phyloP scores from a whole-genome alignment of 1,140 invertebrate genomes.

The Aphelinus certus region DNA sequence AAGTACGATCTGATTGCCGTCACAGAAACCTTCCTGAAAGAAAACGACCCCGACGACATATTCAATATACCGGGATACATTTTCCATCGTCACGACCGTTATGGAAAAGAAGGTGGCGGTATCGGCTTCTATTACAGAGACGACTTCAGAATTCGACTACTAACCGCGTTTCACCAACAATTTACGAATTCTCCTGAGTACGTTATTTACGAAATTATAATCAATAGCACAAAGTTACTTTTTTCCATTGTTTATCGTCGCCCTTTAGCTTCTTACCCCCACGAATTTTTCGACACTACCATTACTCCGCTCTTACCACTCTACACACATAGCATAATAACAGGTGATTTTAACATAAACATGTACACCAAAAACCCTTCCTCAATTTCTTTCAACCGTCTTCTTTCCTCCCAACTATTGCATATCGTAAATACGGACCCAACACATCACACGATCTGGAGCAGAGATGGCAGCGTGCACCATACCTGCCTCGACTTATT shows the following conservation, averaged over 20 bases:
- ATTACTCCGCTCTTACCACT: background rate
- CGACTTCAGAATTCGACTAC: background rate
- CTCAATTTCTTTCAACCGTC: no score
- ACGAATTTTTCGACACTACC: background rate
- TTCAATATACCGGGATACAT: background rate
- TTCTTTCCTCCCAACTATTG: no score
- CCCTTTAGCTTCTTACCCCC: background rate
- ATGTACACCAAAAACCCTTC: no score
- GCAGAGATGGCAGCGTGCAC: no score
- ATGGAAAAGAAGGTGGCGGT: background rate
- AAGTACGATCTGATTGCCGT: background rate
- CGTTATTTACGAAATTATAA: background rate
- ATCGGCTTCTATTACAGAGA: background rate
- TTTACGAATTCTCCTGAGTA: background rate
- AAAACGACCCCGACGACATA: background rate
- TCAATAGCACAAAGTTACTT: background rate
- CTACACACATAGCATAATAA: background rate
- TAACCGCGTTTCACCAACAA: background rate
- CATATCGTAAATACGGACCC: no score
- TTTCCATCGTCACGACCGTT: background rate
- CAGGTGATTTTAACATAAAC: conserved; percentile 2
- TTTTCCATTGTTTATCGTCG: background rate
- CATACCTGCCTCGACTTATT: no score
- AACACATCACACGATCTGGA: no score
- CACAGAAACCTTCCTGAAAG: background rate